Percentiles rank a stretch among this genome's conserved stretches.
Evolutionary conservation across 2,797 vertebrate species (phyloP).

Genomic region (Euthynnus affinis): DNA sequence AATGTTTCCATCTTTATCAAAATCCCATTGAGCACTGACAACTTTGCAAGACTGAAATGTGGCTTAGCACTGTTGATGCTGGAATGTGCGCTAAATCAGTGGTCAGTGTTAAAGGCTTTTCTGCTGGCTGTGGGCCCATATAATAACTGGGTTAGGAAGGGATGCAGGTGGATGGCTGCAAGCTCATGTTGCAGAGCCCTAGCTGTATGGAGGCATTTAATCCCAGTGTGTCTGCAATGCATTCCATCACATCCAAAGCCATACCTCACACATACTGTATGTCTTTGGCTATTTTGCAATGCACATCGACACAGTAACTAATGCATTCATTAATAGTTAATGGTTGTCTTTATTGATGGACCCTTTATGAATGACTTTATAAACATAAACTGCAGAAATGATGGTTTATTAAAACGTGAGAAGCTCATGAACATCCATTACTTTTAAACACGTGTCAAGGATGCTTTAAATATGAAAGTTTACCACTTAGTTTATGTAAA

Average conservation of each 20-base stretch:
- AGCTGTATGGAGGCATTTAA: conserved; percentile 31
- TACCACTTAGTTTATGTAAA: too few relatives aligned
- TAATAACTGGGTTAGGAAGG: conserved; percentile 28
- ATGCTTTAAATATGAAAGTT: too few relatives aligned
- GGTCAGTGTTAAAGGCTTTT: conserved; percentile 15
- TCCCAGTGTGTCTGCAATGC: conserved; percentile 3
- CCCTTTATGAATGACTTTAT: too few relatives aligned
- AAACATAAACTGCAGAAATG: too few relatives aligned
- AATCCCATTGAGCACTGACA: not conserved
- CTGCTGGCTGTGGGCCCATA: conserved; percentile 20
- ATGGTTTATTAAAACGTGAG: too few relatives aligned
- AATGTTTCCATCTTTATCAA: not conserved
- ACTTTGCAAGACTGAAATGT: not conserved
- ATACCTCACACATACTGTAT: not conserved
- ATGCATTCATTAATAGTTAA: too few relatives aligned
- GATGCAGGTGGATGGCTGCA: conserved; percentile 14
- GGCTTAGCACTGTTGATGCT: conserved; percentile 15
- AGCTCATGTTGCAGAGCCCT: conserved; percentile 40
- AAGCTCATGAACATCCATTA: too few relatives aligned
- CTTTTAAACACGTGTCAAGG: too few relatives aligned
- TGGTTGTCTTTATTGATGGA: too few relatives aligned
- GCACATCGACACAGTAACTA: too few relatives aligned
- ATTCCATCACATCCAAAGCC: conserved; percentile 13
- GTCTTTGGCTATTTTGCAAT: not conserved
- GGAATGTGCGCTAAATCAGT: conserved; percentile 45